Conservation (phyloP, 2,113 vertebrate species). For the Scortum barcoo region DNA sequence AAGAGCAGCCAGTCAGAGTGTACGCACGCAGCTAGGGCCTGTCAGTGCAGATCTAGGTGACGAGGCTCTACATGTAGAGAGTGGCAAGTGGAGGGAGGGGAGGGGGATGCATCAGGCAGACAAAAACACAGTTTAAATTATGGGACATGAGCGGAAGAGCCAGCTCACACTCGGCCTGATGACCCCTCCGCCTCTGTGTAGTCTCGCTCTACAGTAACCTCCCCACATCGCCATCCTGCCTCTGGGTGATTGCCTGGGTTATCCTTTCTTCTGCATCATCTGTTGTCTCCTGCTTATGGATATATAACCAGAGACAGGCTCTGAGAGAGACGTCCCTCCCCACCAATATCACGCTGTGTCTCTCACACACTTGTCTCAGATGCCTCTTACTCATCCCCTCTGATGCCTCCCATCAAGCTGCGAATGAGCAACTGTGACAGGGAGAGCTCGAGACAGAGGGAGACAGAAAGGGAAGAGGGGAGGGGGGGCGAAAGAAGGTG, state of each 20-base stretch:
- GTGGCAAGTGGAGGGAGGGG: constrained; percentile 33
- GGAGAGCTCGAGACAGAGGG: constrained; percentile 52
- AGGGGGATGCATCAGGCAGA: constrained; percentile 26
- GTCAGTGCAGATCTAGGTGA: constrained; percentile 72
- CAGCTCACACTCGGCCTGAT: constrained; percentile 71
- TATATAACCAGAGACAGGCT: constrained; percentile 79
- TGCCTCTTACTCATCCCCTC: constrained; percentile 77
- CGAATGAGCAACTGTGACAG: constrained; percentile 81
- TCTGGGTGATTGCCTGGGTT: constrained; percentile 73
- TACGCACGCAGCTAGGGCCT: constrained; percentile 85
- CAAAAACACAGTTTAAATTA: constrained; percentile 72
- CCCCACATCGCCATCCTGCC: constrained; percentile 58
- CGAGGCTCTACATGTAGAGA: constrained; percentile 46
- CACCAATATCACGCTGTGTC: constrained; percentile 66
- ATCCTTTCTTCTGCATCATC: constrained; percentile 74
- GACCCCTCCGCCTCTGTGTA: constrained; percentile 56
- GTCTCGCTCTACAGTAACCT: constrained; percentile 42
- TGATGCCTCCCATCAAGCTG: constrained; percentile 76
- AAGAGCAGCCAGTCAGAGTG: constrained; percentile 94
- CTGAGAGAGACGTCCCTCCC: constrained; percentile 77
- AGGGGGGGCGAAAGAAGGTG: constrained; percentile 50
- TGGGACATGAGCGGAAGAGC: constrained; percentile 74
- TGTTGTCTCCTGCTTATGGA: constrained; percentile 66
- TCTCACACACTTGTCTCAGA: constrained; percentile 76
- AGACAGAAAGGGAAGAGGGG: constrained; percentile 46